Evolutionary conservation across 2,113 vertebrate genomes (phyloP).

Genomic region (Colistium nudipinnis): DNA sequence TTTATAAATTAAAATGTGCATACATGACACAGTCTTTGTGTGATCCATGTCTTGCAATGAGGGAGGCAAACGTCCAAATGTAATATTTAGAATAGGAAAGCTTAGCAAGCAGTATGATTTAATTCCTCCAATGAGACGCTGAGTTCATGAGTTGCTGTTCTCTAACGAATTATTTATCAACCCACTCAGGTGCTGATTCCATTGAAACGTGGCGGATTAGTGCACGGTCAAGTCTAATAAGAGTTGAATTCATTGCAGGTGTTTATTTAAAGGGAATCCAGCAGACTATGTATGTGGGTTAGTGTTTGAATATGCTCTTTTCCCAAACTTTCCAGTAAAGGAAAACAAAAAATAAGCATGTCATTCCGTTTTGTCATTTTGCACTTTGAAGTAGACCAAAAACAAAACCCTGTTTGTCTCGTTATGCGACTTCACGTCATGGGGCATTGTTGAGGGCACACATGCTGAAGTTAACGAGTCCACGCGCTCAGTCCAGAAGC

Average conservation of each 20-base stretch:
- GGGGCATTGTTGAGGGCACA: conserved; percentile 18
- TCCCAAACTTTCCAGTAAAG: neutral
- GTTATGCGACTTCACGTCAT: conserved; percentile 14
- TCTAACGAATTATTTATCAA: conserved; percentile 13
- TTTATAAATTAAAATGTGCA: conserved; percentile 27
- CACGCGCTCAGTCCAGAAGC: conserved; percentile 3
- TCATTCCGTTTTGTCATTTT: conserved; percentile 28
- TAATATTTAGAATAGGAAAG: conserved; percentile 19
- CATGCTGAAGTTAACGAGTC: neutral
- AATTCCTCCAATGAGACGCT: conserved; percentile 7
- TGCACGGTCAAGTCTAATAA: conserved; percentile 37
- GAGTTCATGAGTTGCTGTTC: conserved; percentile 13
- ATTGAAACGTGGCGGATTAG: neutral
- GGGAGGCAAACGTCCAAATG: neutral
- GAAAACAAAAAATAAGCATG: conserved; percentile 40
- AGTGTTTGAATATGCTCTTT: conserved; percentile 20
- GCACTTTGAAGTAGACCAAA: conserved; percentile 44
- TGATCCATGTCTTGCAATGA: conserved; percentile 2
- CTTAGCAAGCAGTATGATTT: neutral
- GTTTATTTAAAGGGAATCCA: conserved; percentile 15
- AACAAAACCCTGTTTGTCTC: conserved; percentile 32
- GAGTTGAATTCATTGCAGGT: conserved; percentile 13
- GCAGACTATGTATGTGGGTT: neutral
- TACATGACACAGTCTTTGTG: conserved; percentile 18
- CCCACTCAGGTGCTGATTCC: neutral